Percentiles rank a stretch among this genome's conserved stretches.
These are phyloP conservation scores for Amphipoea lucens DNA, from an alignment of 2,888 invertebrate genomes.

Conservation along the genomic window DNA sequence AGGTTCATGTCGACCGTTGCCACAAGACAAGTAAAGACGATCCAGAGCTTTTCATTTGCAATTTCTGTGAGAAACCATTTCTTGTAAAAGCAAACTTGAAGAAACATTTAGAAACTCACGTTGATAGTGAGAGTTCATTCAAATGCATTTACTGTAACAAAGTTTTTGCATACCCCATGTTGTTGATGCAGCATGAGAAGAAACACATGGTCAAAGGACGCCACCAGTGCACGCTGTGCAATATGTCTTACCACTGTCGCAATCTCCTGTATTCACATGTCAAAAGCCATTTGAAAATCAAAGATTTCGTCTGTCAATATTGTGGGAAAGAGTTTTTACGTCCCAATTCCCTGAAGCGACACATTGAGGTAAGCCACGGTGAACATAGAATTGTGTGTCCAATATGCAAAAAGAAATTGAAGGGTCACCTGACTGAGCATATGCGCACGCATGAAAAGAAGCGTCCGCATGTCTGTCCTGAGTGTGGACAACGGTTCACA, in stretches of 20 bases:
- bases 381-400: constrained; percentile 94
- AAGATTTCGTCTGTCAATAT: constrained; percentile 94
- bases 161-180: constrained; percentile 76
- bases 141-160: constrained; percentile 92
- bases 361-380: constrained; percentile 93
- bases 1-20: constrained; percentile 91
- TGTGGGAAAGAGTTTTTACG: constrained; percentile 95
- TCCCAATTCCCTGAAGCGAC: constrained; percentile 93
- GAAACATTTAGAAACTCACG: constrained; percentile 93
- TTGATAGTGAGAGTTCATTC: constrained; percentile 84
- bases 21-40: constrained; percentile 82
- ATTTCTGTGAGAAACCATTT: constrained; percentile 94
- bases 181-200: constrained; percentile 92
- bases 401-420: constrained; percentile 94
- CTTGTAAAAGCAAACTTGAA: constrained; percentile 93
- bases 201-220: constrained; percentile 94
- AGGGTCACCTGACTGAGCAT: constrained; percentile 95
- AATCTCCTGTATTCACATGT: constrained; percentile 92
- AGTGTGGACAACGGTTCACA: constrained; percentile 94
- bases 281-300: constrained; percentile 93
- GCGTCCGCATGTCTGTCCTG: constrained; percentile 94
- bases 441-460: constrained; percentile 94
- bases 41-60: constrained; percentile 91
- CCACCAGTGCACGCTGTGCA: constrained; percentile 93
- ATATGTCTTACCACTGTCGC: constrained; percentile 92